These are phyloP conservation scores for Hoplostethus mediterraneus DNA, from an alignment of 2,797 vertebrate genomes.

Conservation along the genomic window DNA sequence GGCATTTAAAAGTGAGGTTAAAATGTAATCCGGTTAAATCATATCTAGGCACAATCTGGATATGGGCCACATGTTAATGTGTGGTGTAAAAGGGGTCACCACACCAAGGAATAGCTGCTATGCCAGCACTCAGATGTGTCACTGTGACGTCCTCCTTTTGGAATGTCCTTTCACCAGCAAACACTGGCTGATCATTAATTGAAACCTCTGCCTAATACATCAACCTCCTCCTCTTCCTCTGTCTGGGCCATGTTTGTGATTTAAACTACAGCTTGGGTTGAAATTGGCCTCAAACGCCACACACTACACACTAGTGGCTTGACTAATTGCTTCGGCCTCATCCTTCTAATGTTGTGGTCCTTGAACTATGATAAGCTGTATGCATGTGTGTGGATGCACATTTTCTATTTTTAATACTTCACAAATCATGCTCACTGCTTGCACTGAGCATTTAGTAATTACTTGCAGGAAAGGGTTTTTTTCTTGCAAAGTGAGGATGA, in stretches of 20 bases:
- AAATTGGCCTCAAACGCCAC: background rate
- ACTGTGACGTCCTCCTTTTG: background rate
- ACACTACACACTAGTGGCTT: background rate
- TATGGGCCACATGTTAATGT: too few species aligned
- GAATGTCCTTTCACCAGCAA: background rate
- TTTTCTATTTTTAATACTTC: slow-evolving; percentile 19
- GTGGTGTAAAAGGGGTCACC: too few species aligned
- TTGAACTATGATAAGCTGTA: background rate
- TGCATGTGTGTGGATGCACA: slow-evolving; percentile 9
- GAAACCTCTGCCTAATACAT: slow-evolving; percentile 2
- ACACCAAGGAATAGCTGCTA: background rate
- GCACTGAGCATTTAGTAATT: slow-evolving; percentile 9
- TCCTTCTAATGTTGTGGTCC: slow-evolving; percentile 2
- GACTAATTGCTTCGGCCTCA: slow-evolving; percentile 19
- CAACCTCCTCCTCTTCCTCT: background rate
- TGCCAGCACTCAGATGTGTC: background rate
- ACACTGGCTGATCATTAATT: slow-evolving; percentile 29
- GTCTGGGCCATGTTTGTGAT: background rate
- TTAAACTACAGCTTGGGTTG: background rate
- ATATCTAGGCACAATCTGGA: too few species aligned
- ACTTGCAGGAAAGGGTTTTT: slow-evolving; percentile 15
- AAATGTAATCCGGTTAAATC: too few species aligned
- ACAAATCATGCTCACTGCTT: background rate
- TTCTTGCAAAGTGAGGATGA: slow-evolving; percentile 3
- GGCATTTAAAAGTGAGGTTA: too few species aligned